These are phyloP conservation scores for Platycheirus rosarum DNA, from an alignment of 2,888 invertebrate genomes.

Conservation along the genomic window DNA sequence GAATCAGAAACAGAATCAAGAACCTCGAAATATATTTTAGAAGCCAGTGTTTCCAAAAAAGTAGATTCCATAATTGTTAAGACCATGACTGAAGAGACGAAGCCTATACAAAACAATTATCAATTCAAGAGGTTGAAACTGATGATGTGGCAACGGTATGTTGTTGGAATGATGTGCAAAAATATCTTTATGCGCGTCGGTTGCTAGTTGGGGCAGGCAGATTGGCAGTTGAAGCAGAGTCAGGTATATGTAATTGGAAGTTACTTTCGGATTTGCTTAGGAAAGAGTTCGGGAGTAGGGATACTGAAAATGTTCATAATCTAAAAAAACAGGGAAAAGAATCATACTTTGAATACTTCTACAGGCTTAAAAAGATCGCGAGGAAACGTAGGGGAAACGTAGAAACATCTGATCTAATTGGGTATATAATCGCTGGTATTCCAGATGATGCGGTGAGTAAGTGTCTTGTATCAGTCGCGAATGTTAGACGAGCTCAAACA, in stretches of 20 bases:
- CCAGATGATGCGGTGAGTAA: too few species aligned
- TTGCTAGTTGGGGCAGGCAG: too few species aligned
- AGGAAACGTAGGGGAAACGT: constrained; percentile 16
- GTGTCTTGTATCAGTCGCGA: constrained; percentile 22
- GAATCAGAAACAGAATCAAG: not conserved
- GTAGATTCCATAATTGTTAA: too few species aligned
- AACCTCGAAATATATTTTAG: too few species aligned
- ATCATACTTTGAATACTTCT: constrained; percentile 9
- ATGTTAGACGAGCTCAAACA: constrained; percentile 27
- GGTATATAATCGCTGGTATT: constrained; percentile 23
- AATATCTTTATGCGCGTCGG: not conserved
- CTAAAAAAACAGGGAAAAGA: not conserved
- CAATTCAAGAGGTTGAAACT: constrained; percentile 19
- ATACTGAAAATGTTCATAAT: not conserved
- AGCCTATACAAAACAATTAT: constrained; percentile 14
- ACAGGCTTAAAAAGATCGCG: constrained; percentile 2
- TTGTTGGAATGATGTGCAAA: constrained; percentile 3
- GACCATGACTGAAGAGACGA: not conserved
- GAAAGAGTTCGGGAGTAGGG: constrained; percentile 2
- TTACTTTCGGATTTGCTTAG: not conserved
- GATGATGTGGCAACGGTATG: not conserved
- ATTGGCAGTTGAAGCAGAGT: not conserved
- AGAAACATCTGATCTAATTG: constrained; percentile 1
- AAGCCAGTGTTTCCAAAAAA: too few species aligned
- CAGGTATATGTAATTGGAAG: constrained; percentile 2